Base-by-base conservation (phyloP, 2,113 vertebrate genomes). In the Embiotoca jacksoni region DNA sequence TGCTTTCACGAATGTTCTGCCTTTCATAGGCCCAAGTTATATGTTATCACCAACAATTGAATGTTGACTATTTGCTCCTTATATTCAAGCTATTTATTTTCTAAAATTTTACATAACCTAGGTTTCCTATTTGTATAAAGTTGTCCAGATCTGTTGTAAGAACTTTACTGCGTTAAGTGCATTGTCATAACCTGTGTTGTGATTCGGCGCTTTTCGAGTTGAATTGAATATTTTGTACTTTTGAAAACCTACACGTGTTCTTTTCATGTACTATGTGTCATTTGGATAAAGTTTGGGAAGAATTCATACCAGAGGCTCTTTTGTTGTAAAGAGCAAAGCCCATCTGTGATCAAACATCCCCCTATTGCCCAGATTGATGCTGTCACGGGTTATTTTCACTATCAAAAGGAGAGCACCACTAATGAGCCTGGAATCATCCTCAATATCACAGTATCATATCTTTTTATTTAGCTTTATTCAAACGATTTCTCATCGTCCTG, bases 391-490 rank as follows among this genome's bases (percentile, higher is more conserved):
- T 58, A 56, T 44, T 47, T 52, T 44, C 2, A 44, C 61, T 36
- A 70, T 71, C 10, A 62, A 63, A 82, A 67, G 0, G 5, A 62
- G 16, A 32, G 44, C 11, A 37, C 7, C 30, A 41, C 15, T 16
- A 41, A 58, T 14, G 32, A 69, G 57, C 36, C 5, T 65, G 16
- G 39, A 75, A 35, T 46, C 35, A 44, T 13, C 11, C 32, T n/a
- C 46, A 16, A 55, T 31, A 37, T 54, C 41, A 66, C 13, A 56
- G 13, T 50, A 36, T 72, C 32, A 1, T 9, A 69, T 68, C 30
- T 57, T 63, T 73, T 57, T 31, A 69, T 59, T 75, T 46, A 64
- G 32, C 32, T 83, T 75, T 72, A 84, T 75, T 81, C 7, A n/a
- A n/a, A 47, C 31, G 30, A 47, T 54, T 73, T 37, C 67, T 7